Evolutionary conservation across 2,888 invertebrate species (phyloP).

Genomic region (Caenorhabditis drosophilae): DNA sequence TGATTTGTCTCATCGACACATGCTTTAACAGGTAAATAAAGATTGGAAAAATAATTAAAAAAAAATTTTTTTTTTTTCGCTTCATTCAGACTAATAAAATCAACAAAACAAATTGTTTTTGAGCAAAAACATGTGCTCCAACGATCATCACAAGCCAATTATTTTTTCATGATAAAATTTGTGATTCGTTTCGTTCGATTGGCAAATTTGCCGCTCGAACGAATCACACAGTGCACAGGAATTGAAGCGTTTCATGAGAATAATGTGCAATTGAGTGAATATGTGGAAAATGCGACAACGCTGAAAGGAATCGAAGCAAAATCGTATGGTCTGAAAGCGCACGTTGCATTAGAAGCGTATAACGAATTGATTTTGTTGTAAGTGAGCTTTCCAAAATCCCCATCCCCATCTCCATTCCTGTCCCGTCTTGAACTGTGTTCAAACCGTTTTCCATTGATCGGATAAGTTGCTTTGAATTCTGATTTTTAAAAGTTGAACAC

Average conservation of each 20-base stretch:
- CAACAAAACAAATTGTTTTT: constrained; percentile 23
- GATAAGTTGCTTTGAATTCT: too few relatives aligned
- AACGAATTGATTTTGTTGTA: constrained; percentile 85
- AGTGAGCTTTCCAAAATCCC: constrained; percentile 36
- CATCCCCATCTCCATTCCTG: too few relatives aligned
- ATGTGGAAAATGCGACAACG: constrained; percentile 65
- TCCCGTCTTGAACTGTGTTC: background rate
- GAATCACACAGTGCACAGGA: constrained; percentile 77
- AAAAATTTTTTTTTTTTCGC: too few relatives aligned
- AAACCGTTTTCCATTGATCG: constrained; percentile 7
- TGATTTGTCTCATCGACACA: constrained; percentile 87
- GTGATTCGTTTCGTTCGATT: constrained; percentile 25
- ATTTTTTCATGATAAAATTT: constrained; percentile 34
- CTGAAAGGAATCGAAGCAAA: constrained; percentile 76
- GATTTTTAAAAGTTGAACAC: too few relatives aligned
- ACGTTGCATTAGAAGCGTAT: constrained; percentile 81
- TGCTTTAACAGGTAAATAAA: constrained; percentile 91
- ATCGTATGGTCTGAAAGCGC: constrained; percentile 73
- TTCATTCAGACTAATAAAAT: constrained; percentile 34
- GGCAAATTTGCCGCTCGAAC: constrained; percentile 5
- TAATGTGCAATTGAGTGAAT: constrained; percentile 80
- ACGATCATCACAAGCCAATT: constrained; percentile 28
- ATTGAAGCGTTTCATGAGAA: constrained; percentile 90
- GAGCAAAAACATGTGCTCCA: constrained; percentile 22
- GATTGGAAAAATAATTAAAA: too few relatives aligned